These are phyloP conservation scores for Caenorhabditis afra DNA, from an alignment of 2,888 invertebrate genomes.

Conservation along the genomic window DNA sequence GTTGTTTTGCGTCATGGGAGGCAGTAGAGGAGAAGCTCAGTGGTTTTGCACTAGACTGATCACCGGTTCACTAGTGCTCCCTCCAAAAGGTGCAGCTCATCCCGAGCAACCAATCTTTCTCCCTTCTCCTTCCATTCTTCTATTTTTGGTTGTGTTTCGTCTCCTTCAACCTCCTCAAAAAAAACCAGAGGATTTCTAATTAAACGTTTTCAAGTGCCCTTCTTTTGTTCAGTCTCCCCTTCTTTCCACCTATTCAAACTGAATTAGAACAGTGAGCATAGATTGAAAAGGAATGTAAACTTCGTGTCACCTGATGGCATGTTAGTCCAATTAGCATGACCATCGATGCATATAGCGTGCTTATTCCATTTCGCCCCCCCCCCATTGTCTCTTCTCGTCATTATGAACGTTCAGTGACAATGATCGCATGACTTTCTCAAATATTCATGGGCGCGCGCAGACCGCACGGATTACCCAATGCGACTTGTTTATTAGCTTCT, in stretches of 20 bases:
- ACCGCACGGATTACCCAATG: conserved; percentile 8
- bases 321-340: conserved; percentile 43
- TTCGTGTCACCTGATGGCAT: conserved; percentile 28
- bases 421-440: conserved; percentile 51
- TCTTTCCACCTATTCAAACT: neutral
- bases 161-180: too few species aligned
- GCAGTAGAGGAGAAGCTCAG: too few species aligned
- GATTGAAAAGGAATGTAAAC: too few species aligned
- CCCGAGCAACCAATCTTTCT: conserved; percentile 1
- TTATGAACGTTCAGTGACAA: conserved; percentile 29
- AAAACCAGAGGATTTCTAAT: too few species aligned
- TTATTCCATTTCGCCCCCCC: conserved; percentile 14
- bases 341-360: conserved; percentile 48
- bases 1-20: neutral
- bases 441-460: conserved; percentile 38
- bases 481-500: conserved; percentile 36
- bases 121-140: too few species aligned
- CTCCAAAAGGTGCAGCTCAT: conserved; percentile 14
- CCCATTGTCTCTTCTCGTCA: conserved; percentile 8
- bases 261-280: too few species aligned
- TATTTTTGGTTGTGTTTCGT: too few species aligned
- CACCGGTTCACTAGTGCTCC: conserved; percentile 3
- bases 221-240: conserved; percentile 2
- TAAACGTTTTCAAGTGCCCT: neutral
- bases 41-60: conserved; percentile 4